These are phyloP conservation scores for Hoplodrina blanda DNA, from an alignment of 2,888 invertebrate genomes.

Conservation along the genomic window DNA sequence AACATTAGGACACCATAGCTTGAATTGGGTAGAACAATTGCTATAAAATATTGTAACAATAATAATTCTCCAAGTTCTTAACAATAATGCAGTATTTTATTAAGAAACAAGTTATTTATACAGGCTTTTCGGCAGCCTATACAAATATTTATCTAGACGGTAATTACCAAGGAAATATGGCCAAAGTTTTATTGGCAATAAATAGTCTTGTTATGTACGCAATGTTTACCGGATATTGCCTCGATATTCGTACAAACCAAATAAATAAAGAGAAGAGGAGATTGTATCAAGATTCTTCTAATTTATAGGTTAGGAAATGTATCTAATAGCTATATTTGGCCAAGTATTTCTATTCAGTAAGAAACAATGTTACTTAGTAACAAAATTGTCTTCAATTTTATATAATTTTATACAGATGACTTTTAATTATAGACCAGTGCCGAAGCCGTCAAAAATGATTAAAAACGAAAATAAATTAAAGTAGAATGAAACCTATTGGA, in stretches of 20 bases:
- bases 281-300: slow-evolving; percentile 30
- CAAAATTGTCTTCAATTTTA: neutral
- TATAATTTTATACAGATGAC: too few relatives aligned
- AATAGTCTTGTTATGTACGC: slow-evolving; percentile 51
- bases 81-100: slow-evolving; percentile 1
- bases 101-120: slow-evolving; percentile 11
- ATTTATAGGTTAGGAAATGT: slow-evolving; percentile 29
- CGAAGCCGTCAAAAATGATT: too few relatives aligned
- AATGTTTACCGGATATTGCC: slow-evolving; percentile 33
- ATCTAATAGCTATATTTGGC: slow-evolving; percentile 4
- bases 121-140: neutral
- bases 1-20: too few relatives aligned
- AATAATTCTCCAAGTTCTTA: neutral
- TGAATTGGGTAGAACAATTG: neutral
- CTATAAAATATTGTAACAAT: neutral
- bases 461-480: too few relatives aligned
- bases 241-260: slow-evolving; percentile 26
- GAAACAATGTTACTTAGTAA: too few relatives aligned
- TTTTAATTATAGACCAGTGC: too few relatives aligned
- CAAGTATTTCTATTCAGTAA: neutral
- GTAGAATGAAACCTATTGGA: too few relatives aligned
- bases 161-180: slow-evolving; percentile 47
- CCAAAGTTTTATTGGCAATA: slow-evolving; percentile 51
- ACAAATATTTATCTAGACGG: slow-evolving; percentile 20
- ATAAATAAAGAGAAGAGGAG: slow-evolving; percentile 41